Percentiles rank a stretch among this genome's conserved stretches.
Conservation (phyloP, 2,113 vertebrate genomes). For the Ranitomeya imitator region DNA sequence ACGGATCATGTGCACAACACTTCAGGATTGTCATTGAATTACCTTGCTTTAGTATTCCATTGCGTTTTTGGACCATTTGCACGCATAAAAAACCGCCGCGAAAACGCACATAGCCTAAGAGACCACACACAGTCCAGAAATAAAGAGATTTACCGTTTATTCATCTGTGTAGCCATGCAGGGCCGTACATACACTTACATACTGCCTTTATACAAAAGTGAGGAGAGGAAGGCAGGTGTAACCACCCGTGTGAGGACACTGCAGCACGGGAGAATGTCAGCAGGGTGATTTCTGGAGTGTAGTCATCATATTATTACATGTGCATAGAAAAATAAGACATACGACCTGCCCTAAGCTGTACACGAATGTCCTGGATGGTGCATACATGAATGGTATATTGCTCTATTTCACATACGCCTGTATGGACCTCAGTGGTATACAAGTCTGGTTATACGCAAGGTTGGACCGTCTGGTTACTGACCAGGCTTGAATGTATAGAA, state of each 20-base stretch:
- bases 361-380: conserved; percentile 5
- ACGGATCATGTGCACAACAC: too few species aligned
- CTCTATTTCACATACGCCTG: conserved; percentile 18
- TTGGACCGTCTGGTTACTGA: neutral
- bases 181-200: conserved; percentile 23
- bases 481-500: neutral
- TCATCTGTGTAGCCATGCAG: conserved; percentile 20
- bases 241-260: neutral
- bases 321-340: conserved; percentile 35
- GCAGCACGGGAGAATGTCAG: neutral
- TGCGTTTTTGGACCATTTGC: neutral
- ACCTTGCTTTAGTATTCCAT: too few species aligned
- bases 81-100: too few species aligned
- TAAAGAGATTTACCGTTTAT: conserved; percentile 15
- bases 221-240: neutral
- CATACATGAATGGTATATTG: conserved; percentile 28
- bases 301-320: neutral
- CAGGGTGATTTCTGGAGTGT: neutral
- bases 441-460: neutral
- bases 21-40: too few species aligned
- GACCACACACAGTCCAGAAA: neutral
- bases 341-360: neutral
- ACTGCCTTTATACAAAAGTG: conserved; percentile 37
- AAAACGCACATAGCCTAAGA: neutral
- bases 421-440: conserved; percentile 7